Evolutionary conservation across 2,113 vertebrate genomes (phyloP), one percentile per base, ranked within the genome.

Genomic region (Scatophagus argus): DNA sequence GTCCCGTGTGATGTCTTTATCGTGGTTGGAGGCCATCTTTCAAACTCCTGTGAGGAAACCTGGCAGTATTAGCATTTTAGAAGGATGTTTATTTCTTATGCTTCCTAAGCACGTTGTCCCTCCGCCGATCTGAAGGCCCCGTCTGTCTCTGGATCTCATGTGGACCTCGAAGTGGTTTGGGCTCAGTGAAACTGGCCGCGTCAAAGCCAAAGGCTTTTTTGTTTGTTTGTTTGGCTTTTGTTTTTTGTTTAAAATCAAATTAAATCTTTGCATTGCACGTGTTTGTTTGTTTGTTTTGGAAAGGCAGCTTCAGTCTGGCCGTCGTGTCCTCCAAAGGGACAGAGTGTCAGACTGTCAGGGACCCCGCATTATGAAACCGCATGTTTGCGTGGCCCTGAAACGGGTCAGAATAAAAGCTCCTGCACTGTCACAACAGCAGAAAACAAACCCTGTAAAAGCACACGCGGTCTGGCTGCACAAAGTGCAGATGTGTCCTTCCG

Each of bases 331-430:
- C 13, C n/a, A 52, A 52, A 12, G 27, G 16, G n/a, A n/a, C n/a
- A n/a, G n/a, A n/a, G n/a, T n/a, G n/a, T n/a, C 46, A n/a, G 8
- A 5, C 47, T 25, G 16, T 31, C 16, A 8, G 2, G 8, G 44
- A 6, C 46, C 41, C 6, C 52, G 29, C 56, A 32, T 56, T 49
- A 16, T 47, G 38, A 62, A 55, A 32, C 68, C 32, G 23, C 9
- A n/a, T 58, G 41, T 68, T 73, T 73, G 46, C 14, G 25, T 3
- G 19, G 44, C 23, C 29, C 51, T 63, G n/a, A 79, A 79, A 58
- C 27, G 52, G 64, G 36, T 72, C 21, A 6, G 32, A 34, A 65
- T 21, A 51, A 58, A 47, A 43, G 34, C 39, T 31, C 25, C 23
- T 3, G 0, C 25, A 4, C 29, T 23, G 29, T 49, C 41, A 38